These are phyloP conservation scores for Gymnopithys bicolor DNA, from an alignment of 2,797 vertebrate species.

Conservation along the genomic window DNA sequence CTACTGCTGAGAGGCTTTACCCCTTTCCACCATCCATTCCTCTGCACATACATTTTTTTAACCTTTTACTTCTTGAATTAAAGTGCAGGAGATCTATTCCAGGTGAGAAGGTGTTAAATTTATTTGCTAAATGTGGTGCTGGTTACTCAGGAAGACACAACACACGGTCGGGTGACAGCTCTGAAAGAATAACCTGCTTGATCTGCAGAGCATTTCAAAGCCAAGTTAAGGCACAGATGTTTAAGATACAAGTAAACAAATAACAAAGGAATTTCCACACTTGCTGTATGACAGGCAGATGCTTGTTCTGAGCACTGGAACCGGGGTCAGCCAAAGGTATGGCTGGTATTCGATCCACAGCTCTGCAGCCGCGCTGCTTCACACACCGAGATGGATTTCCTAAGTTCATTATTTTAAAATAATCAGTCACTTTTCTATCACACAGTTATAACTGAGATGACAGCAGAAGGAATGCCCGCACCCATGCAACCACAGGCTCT, in stretches of 20 bases:
- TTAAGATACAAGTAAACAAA: conserved; percentile 47
- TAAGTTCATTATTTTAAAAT: not conserved
- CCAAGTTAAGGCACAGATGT: not conserved
- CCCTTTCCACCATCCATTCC: conserved; percentile 61
- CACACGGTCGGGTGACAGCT: not conserved
- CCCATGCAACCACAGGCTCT: not conserved
- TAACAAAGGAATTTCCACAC: conserved; percentile 16
- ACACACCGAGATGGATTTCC: accelerated
- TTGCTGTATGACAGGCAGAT: not conserved
- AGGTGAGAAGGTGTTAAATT: conserved; percentile 39
- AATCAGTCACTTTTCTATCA: not conserved
- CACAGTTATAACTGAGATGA: not conserved
- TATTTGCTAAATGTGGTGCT: not conserved
- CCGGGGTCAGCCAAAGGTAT: not conserved
- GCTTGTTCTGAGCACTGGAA: not conserved
- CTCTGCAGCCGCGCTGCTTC: not conserved
- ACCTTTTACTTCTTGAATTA: conserved; percentile 66
- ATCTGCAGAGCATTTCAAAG: not conserved
- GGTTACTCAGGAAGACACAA: not conserved
- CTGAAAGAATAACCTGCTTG: not conserved
- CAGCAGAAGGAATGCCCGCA: not conserved
- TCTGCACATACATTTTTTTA: conserved; percentile 52
- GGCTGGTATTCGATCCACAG: not conserved
- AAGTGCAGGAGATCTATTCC: conserved; percentile 33
- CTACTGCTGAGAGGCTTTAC: conserved; percentile 74